Percentiles rank a stretch among this genome's conserved stretches.
Conservation (phyloP, 1,140 invertebrate genomes). For the Caenorhabditis latens region DNA sequence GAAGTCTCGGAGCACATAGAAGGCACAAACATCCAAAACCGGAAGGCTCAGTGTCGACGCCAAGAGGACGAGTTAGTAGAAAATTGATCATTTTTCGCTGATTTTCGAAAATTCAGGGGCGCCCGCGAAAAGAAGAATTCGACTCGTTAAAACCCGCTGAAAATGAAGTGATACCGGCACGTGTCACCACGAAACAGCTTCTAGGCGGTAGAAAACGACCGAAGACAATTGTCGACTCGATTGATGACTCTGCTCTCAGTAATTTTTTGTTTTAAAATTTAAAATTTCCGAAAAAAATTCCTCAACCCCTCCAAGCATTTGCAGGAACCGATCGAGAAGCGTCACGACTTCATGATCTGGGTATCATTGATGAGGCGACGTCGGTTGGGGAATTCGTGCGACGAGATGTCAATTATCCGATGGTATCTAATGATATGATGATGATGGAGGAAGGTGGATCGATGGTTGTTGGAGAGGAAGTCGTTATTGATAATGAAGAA, state of each 20-base stretch:
- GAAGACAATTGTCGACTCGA: neutral
- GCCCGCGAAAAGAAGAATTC: neutral
- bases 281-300: neutral
- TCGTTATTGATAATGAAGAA: constrained; percentile 4
- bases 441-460: neutral
- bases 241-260: constrained; percentile 20
- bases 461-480: constrained; percentile 11
- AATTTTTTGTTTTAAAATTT: neutral
- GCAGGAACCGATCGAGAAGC: constrained; percentile 32
- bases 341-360: neutral
- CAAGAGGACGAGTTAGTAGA: neutral
- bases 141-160: neutral
- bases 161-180: neutral
- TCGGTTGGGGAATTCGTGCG: constrained; percentile 13
- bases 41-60: neutral
- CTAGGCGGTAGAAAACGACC: constrained; percentile 20
- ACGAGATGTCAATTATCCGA: neutral
- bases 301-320: neutral
- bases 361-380: neutral
- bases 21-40: constrained; percentile 19
- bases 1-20: constrained; percentile 10
- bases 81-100: neutral
- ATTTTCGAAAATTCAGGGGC: neutral
- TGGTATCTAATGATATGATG: neutral
- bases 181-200: constrained; percentile 25